Base-by-base conservation (phyloP, 2,797 vertebrate genomes). In the Alosa sapidissima region DNA sequence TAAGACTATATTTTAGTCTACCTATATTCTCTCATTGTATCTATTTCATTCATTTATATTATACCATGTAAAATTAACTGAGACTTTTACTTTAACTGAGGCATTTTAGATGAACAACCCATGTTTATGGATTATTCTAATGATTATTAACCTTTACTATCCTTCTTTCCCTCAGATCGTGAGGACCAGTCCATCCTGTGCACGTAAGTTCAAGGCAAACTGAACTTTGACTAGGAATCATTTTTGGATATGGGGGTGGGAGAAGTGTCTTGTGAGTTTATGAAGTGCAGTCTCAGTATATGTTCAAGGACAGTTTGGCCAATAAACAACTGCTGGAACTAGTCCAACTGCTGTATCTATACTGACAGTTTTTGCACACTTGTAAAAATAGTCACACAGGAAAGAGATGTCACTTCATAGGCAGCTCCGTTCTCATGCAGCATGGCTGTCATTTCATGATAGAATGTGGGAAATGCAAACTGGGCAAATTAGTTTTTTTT, bases 171-270 rank as follows among this genome's bases (percentile, higher is more conserved):
- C 82, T 78, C 88, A 96, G 95, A 96, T 91, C 97, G 98, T 52
- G 98, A 99, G 93, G 98, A 99, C 92, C 98, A 99, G 92, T 97
- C 98, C 91, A 99, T 99, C 90, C 95, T 99, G 89, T 99, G 98
- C 98, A 99, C 98, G 98, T 99, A 95, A 93, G 98, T 4, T 96
- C 85, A 90, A 81, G 86, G n/a, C 75, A 5, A 33, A 41, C 13
- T 5, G 68, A 72, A 36, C 14, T 36, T 6, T n/a, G 1, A 16
- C 4, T 3, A 36, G 11, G 10, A 10, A 41, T 21, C 5, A 6
- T 28, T 28, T 65, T 9, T 9, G n/a, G 9, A n/a, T 2, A n/a
- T 1, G 60, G 60, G 5, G 21, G 55, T 3, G 55, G 24, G n/a
- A 28, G 9, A 62, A 62, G 72, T 78, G 72, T 21, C 7, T 47